phyloP scores from a whole-genome alignment of 2,797 vertebrate genomes.

The Acipenser oxyrinchus region DNA sequence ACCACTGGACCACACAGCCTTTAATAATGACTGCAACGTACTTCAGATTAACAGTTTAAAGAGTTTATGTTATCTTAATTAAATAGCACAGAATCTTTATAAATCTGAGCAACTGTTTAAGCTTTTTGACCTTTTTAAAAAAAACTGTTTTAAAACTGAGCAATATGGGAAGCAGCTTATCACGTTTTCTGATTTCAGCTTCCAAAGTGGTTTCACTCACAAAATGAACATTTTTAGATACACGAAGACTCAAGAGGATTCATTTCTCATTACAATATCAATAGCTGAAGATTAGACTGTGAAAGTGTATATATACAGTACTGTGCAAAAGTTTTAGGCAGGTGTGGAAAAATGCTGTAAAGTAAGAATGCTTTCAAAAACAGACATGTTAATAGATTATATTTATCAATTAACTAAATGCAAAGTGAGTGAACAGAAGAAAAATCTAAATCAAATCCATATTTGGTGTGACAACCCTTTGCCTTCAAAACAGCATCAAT shows the following conservation, averaged over 20 bases:
- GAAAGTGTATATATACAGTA: neutral
- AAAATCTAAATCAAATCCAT: no score
- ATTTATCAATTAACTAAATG: no score
- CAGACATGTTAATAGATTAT: no score
- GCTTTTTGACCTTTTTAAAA: conserved; percentile 15
- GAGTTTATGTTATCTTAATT: conserved; percentile 23
- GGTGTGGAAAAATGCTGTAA: no score
- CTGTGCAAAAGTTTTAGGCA: no score
- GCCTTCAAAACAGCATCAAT: no score
- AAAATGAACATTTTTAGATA: conserved; percentile 21
- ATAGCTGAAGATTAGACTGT: conserved; percentile 17
- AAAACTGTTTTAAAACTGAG: conserved; percentile 10
- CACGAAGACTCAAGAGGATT: conserved; percentile 18
- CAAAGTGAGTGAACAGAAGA: no score
- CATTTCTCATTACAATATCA: conserved; percentile 21
- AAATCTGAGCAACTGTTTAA: neutral
- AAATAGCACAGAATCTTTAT: conserved; percentile 8
- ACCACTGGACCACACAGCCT: no score
- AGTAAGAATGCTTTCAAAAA: no score
- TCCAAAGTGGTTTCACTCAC: conserved; percentile 17
- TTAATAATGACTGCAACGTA: neutral
- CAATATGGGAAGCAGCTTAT: conserved; percentile 22
- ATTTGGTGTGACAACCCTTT: no score
- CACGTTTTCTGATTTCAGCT: conserved; percentile 21
- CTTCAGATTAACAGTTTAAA: conserved; percentile 12